Evolutionary conservation across 2,797 vertebrate genomes (phyloP).

Genomic region (Pogonophryne albipinna): DNA sequence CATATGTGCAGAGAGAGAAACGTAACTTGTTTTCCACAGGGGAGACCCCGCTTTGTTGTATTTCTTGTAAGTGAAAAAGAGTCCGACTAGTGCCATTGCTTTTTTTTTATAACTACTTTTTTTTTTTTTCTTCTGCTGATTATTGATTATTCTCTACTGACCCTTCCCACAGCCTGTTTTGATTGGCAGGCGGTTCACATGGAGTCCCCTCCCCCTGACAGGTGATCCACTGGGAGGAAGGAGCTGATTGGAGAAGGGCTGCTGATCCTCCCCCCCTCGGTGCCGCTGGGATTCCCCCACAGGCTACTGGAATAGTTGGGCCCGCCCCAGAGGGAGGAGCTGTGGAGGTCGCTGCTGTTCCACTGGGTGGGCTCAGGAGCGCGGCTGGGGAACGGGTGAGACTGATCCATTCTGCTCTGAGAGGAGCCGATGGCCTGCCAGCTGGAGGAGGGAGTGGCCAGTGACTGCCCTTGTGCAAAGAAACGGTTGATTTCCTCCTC

Average conservation of each 20-base stretch:
- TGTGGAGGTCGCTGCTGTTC: constrained; percentile 95
- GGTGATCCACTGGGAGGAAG: constrained; percentile 98
- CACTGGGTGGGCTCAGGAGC: constrained; percentile 93
- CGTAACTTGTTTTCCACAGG: constrained; percentile 96
- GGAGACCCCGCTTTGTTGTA: constrained; percentile 87
- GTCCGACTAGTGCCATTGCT: constrained; percentile 94
- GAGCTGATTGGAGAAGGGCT: constrained; percentile 95
- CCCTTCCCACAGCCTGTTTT: constrained; percentile 63
- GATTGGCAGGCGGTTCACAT: constrained; percentile 86
- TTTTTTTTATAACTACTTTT: constrained; percentile 67
- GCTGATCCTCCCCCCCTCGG: constrained; percentile 90
- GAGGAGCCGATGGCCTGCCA: constrained; percentile 95
- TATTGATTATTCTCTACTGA: constrained; percentile 80
- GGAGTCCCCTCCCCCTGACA: constrained; percentile 94
- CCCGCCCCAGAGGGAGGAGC: constrained; percentile 96
- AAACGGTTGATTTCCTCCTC: constrained; percentile 99
- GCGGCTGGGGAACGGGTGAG: constrained; percentile 93
- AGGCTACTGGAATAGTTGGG: constrained; percentile 98
- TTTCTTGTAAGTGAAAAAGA: constrained; percentile 90
- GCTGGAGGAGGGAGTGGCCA: constrained; percentile 92
- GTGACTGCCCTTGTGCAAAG: constrained; percentile 99
- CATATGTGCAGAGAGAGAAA: constrained; percentile 96
- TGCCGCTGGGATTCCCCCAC: constrained; percentile 92
- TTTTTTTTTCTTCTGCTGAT: constrained; percentile 78
- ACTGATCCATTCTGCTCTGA: constrained; percentile 94